These are phyloP conservation scores for Andrena bicolor DNA, from an alignment of 2,888 invertebrate genomes.

Conservation along the genomic window DNA sequence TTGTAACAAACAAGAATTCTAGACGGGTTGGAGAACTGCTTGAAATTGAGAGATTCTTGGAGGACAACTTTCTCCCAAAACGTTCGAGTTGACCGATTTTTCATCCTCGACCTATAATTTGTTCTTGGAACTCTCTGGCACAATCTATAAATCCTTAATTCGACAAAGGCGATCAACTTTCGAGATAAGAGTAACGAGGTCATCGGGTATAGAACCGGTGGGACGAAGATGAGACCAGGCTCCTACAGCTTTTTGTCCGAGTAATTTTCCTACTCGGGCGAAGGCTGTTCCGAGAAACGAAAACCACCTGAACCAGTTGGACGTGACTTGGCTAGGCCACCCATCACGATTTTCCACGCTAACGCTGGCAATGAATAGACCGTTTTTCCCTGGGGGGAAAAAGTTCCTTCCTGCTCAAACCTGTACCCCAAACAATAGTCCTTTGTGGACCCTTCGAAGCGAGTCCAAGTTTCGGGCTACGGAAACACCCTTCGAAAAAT, in stretches of 20 bases:
- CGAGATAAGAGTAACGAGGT: slow-evolving; percentile 50
- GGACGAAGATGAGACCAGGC: slow-evolving; percentile 48
- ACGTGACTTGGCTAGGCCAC: slow-evolving; percentile 25
- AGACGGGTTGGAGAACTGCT: background rate
- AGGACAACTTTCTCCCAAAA: background rate
- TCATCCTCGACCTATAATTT: background rate
- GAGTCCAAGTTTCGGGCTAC: background rate
- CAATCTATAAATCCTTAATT: slow-evolving; percentile 38
- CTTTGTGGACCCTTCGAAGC: background rate
- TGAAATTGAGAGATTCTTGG: background rate
- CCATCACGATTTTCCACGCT: slow-evolving; percentile 62
- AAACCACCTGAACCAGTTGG: slow-evolving; percentile 56
- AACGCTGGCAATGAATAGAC: slow-evolving; percentile 27
- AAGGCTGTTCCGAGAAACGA: slow-evolving; percentile 56
- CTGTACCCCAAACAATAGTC: slow-evolving; percentile 4
- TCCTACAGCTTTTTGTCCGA: slow-evolving; percentile 39
- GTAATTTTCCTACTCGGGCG: slow-evolving; percentile 58
- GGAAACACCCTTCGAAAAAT: background rate
- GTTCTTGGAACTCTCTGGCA: background rate
- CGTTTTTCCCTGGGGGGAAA: slow-evolving; percentile 5
- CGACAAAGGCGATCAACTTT: slow-evolving; percentile 38
- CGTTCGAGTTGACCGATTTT: background rate
- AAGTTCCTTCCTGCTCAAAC: slow-evolving; percentile 13
- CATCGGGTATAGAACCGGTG: slow-evolving; percentile 53
- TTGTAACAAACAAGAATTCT: background rate